These are phyloP conservation scores for Drosophila fulvimacula DNA, from an alignment of 2,888 invertebrate species.

Conservation along the genomic window DNA sequence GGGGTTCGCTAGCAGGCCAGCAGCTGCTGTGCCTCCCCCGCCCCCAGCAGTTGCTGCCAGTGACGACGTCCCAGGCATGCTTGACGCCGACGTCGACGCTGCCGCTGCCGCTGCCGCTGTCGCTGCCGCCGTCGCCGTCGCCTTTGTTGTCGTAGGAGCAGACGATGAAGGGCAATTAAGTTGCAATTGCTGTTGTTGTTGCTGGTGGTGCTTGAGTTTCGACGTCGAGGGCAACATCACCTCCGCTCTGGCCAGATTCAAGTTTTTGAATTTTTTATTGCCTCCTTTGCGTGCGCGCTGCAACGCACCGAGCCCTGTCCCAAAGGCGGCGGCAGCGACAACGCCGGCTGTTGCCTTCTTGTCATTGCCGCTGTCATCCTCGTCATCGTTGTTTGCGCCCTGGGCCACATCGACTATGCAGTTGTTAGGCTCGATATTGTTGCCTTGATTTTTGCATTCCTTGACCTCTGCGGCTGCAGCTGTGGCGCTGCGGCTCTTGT, in stretches of 20 bases:
- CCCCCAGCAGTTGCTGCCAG: slow-evolving; percentile 24
- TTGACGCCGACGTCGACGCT: slow-evolving; percentile 14
- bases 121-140: slow-evolving; percentile 27
- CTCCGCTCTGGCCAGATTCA: slow-evolving; percentile 81
- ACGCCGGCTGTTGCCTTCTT: slow-evolving; percentile 42
- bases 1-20: slow-evolving; percentile 54
- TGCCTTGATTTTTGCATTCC: slow-evolving; percentile 55
- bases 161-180: slow-evolving; percentile 72
- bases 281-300: slow-evolving; percentile 71
- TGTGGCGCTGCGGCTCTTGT: slow-evolving; percentile 48
- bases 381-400: slow-evolving; percentile 56
- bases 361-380: slow-evolving; percentile 63
- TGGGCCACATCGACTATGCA: slow-evolving; percentile 29
- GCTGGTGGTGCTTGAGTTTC: slow-evolving; percentile 70
- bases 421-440: slow-evolving; percentile 28
- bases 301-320: slow-evolving; percentile 48
- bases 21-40: slow-evolving; percentile 45
- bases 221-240: slow-evolving; percentile 82
- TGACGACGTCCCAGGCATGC: slow-evolving; percentile 14
- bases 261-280: slow-evolving; percentile 82
- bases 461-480: slow-evolving; percentile 33
- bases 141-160: slow-evolving; percentile 43
- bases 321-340: slow-evolving; percentile 26
- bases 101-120: slow-evolving; percentile 20
- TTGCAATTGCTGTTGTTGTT: slow-evolving; percentile 66